Evolutionary conservation across 2,888 invertebrate species (phyloP), one percentile per base, ranked within the genome.

Genomic region (Ornithoptera priamus): DNA sequence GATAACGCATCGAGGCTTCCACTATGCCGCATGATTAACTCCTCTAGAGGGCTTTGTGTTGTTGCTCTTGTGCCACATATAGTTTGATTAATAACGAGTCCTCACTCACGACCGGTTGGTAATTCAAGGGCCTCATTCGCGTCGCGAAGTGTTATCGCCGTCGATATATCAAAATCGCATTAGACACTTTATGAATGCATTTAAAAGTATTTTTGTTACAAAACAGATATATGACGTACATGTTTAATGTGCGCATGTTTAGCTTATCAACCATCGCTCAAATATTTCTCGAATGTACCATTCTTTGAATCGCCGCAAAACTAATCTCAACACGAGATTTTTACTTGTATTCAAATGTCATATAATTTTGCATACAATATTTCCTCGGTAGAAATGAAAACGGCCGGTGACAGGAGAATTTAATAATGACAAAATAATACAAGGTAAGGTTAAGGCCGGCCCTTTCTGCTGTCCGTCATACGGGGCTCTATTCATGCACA

Each of bases 401-500:
- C 87, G 80, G 83, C 79, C 84, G 72, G 84, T 91, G 92, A 92
- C 92, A 90, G 86, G 81, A 85, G 92, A 92, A 92, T 92, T 92
- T 92, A 92, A 92, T 92, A 92, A 92, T 92, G 92, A 92, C 92
- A 92, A 92, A 92, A 92, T 92, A 92, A 92, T 92, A 91, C 92
- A 88, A 89, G 89, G 86, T 85, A 89, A 88, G 85, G 89, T 86
- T 89, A 90, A 90, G 88, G 87, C 88, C 86, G 85, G 84, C 83
- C 92, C 92, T 92, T 92, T 92, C 87, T 91, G 89, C 92, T 92
- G 92, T 92, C 92, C 86, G 84, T 92, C 92, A 92, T 92, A 90
- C 83, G 86, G 89, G 83, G 79, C 83, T 86, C 91, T 89, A 90
- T 91, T 89, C 89, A 89, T 89, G 88, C 87, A 87, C 85, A 83